phyloP scores from a whole-genome alignment of 2,888 invertebrate species.

The Cloeon dipterum region DNA sequence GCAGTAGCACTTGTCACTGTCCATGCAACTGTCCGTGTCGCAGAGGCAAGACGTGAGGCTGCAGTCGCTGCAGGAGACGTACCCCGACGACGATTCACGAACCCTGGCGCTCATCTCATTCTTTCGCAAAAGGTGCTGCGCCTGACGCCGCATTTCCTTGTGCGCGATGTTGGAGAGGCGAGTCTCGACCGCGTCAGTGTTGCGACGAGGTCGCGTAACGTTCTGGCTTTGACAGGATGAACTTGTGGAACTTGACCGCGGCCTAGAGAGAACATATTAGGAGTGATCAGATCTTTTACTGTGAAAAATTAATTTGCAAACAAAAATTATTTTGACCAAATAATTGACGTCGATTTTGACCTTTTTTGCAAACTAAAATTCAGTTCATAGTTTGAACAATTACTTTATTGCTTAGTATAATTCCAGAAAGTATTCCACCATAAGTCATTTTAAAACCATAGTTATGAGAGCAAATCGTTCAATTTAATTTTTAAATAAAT shows the following conservation, averaged over 20 bases:
- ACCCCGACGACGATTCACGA: slow-evolving; percentile 30
- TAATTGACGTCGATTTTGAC: no score
- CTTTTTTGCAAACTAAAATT: no score
- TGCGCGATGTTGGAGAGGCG: neutral
- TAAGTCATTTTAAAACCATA: no score
- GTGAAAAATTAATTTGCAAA: no score
- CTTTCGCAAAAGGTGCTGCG: neutral
- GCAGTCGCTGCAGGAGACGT: slow-evolving; percentile 75
- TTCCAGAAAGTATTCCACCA: no score
- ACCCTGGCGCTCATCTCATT: neutral
- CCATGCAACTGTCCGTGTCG: slow-evolving; percentile 68
- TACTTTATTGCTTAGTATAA: no score
- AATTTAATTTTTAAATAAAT: no score
- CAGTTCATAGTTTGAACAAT: no score
- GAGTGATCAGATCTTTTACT: no score
- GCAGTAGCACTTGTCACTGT: slow-evolving; percentile 75
- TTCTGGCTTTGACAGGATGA: neutral
- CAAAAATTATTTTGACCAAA: no score
- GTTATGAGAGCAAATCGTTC: no score
- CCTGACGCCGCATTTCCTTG: neutral
- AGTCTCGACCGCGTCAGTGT: neutral
- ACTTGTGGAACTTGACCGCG: neutral
- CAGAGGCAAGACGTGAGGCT: slow-evolving; percentile 46
- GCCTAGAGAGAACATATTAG: no score
- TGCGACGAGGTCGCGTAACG: slow-evolving; percentile 1